Evolutionary conservation across 2,113 vertebrate genomes (phyloP).

Genomic region (Ophthalmolycus amberensis): DNA sequence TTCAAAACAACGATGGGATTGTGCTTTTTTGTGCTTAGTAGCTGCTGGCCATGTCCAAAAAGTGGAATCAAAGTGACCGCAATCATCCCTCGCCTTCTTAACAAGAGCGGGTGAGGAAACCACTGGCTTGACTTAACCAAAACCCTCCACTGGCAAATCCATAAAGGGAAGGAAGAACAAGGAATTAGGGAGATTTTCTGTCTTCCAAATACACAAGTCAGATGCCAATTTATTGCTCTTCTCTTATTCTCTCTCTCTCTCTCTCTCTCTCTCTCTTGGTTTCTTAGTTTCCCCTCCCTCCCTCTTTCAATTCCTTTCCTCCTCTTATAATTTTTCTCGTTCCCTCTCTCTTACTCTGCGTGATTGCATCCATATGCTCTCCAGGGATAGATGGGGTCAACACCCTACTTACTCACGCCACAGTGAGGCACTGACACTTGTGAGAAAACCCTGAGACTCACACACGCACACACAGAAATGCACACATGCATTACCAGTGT

Average conservation of each 20-base stretch:
- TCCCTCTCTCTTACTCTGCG: constrained; percentile 45
- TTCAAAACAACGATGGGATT: constrained; percentile 42
- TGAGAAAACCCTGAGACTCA: constrained; percentile 71
- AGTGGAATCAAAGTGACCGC: constrained; percentile 69
- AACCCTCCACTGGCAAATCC: constrained; percentile 74
- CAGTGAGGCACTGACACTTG: constrained; percentile 78
- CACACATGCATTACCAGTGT: constrained; percentile 24
- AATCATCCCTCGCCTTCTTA: constrained; percentile 65
- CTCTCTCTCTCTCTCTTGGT: constrained; percentile 6
- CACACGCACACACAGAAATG: constrained; percentile 17
- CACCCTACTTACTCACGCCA: constrained; percentile 81
- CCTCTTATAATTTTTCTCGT: constrained; percentile 59
- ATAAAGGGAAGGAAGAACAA: constrained; percentile 74
- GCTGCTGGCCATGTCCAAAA: constrained; percentile 55
- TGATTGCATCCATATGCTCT: constrained; percentile 84
- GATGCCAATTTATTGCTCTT: constrained; percentile 67
- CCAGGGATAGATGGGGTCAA: constrained; percentile 80
- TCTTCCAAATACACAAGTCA: constrained; percentile 73
- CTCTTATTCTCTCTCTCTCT: constrained; percentile 48
- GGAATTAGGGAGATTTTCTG: constrained; percentile 78
- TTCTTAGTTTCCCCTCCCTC: constrained; percentile 26
- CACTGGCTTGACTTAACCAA: constrained; percentile 70
- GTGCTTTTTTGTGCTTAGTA: constrained; percentile 61
- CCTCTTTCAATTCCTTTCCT: constrained; percentile 37
- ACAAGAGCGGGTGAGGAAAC: constrained; percentile 68